Base-by-base conservation (phyloP, 2,888 invertebrate genomes). In the Eupsilia transversa region DNA sequence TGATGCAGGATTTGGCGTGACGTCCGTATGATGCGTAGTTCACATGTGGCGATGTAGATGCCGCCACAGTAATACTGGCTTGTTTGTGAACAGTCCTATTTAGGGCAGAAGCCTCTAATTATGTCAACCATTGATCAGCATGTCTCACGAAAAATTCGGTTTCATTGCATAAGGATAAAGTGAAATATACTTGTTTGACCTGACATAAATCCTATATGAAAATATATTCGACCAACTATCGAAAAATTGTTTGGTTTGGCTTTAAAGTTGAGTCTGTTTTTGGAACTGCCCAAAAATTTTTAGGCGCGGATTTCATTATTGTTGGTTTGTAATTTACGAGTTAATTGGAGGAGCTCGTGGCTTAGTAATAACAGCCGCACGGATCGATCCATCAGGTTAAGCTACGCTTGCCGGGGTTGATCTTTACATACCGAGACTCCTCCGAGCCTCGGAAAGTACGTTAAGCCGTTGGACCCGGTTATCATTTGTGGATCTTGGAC, bases 141-240 rank as follows among this genome's bases (percentile, higher is more conserved):
- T n/a, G 12, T 52, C n/a, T n/a, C 52, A 52, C 43, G 27, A 74
- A 38, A 27, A 49, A 64, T 77, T n/a, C 3, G 14, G 41, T 30
- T 60, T 38, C 10, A 60, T n/a, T n/a, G 78, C 20, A 49, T 54
- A 60, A 43, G n/a, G n/a, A 52, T 54, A 38, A 54, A 23, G 60
- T 68, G 46, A 76, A 20, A 61, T 69, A 68, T 68, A 68, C 41
- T 77, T 30, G 49, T 77, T 38, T n/a, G 65, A 41, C 38, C 74
- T 23, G 23, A 57, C 14, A 41, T 77, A 77, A 75, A 75, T 59
- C 35, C 27, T 23, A 6, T 27, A 20, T 27, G 33, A 66, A 66
- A 76, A 66, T 65, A 23, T 59, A 73, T 57, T 74, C 23, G 30
- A 38, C 10, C 17, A 43, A 54, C 54, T 30, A 14, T 56, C 17